A percentile compares a stretch with the other conserved stretches of the same genome.
Conservation (phyloP, 2,797 vertebrate genomes). For the Spinus olivaceus region DNA sequence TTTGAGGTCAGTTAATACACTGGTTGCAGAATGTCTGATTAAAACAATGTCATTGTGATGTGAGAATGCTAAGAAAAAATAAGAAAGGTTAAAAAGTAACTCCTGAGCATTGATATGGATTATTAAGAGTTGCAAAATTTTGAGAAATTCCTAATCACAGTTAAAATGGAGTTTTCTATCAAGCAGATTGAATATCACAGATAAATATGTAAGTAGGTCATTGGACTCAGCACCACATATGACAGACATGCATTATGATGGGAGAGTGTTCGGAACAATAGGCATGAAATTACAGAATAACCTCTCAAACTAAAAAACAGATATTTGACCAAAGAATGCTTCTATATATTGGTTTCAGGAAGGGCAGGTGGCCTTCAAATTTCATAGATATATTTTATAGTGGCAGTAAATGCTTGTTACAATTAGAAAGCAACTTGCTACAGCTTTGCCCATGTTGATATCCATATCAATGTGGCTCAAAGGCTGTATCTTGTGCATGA, state of each 20-base stretch:
- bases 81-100: neutral
- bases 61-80: neutral
- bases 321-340: neutral
- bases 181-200: neutral
- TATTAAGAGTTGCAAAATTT: neutral
- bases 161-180: neutral
- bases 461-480: neutral
- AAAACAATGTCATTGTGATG: neutral
- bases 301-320: neutral
- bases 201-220: neutral
- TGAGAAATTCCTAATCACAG: neutral
- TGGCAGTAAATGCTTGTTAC: neutral
- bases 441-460: neutral
- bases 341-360: neutral
- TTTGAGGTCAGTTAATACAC: neutral
- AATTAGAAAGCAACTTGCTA: neutral
- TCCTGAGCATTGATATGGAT: neutral
- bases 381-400: neutral
- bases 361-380: neutral
- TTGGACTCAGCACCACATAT: neutral
- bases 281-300: neutral
- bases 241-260: rapidly evolving
- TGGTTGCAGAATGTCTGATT: neutral
- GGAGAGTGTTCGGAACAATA: neutral
- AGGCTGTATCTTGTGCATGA: neutral